These are phyloP conservation scores for Apteryx owenii DNA, from an alignment of 2,113 vertebrate species.

Conservation along the genomic window DNA sequence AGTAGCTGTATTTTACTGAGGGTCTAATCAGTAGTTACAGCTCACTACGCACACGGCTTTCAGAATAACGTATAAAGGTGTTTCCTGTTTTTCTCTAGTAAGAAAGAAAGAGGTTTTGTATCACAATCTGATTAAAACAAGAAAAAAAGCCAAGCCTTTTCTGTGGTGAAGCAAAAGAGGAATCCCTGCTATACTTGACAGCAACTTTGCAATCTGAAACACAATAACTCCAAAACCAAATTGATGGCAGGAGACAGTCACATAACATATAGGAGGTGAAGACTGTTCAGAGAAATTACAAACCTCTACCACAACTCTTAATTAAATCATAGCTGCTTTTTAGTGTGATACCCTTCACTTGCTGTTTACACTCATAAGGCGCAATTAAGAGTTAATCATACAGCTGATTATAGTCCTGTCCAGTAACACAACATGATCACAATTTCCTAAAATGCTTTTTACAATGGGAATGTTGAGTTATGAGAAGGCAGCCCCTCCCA, in stretches of 20 bases:
- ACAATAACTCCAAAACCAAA: background rate
- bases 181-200: conserved; percentile 35
- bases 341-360: background rate
- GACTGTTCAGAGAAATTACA: background rate
- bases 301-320: background rate
- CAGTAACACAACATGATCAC: background rate
- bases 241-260: background rate
- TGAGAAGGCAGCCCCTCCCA: conserved; percentile 13
- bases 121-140: conserved; percentile 63
- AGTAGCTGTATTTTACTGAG: background rate
- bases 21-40: conserved; percentile 50
- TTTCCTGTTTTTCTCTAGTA: conserved; percentile 80
- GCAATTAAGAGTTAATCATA: background rate
- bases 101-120: conserved; percentile 63
- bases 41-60: conserved; percentile 17
- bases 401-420: background rate
- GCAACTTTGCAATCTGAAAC: background rate
- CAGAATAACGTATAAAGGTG: conserved; percentile 69
- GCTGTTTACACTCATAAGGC: background rate
- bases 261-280: background rate
- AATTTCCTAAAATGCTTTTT: conserved; percentile 25
- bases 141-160: conserved; percentile 41
- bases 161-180: conserved; percentile 55
- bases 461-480: background rate
- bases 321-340: background rate